These are phyloP conservation scores for Chrysochloris asiatica DNA, from an alignment of 2,113 vertebrate species.

Conservation along the genomic window DNA sequence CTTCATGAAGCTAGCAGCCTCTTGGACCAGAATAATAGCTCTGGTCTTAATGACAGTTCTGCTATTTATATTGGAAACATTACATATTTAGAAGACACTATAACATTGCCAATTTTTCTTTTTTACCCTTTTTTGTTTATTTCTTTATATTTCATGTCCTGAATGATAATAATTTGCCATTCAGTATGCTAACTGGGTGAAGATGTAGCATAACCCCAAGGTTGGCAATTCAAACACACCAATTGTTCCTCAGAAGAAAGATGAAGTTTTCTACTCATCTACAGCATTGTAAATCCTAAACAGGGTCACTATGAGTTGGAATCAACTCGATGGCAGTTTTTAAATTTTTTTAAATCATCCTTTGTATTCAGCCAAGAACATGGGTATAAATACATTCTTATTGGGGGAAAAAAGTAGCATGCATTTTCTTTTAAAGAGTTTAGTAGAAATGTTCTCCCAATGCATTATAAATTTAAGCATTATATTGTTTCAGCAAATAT, in stretches of 20 bases:
- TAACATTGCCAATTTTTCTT: background rate
- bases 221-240: too few species aligned
- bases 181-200: too few species aligned
- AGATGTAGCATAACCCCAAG: too few species aligned
- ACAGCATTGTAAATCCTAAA: too few species aligned
- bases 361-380: background rate
- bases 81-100: constrained; percentile 12
- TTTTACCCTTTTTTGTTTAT: constrained; percentile 12
- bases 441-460: background rate
- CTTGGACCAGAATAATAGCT: constrained; percentile 24
- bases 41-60: constrained; percentile 30
- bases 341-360: too few species aligned
- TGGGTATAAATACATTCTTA: background rate
- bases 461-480: background rate
- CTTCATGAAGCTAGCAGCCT: constrained; percentile 19
- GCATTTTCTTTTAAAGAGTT: background rate
- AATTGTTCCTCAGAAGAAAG: too few species aligned
- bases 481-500: background rate
- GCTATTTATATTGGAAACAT: constrained; percentile 1
- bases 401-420: background rate
- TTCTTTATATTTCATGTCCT: constrained; percentile 20
- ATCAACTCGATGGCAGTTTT: too few species aligned
- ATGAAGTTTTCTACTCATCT: too few species aligned
- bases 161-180: constrained; percentile 14
- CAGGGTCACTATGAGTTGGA: too few species aligned